These are phyloP conservation scores for Atta texana DNA, from an alignment of 1,140 invertebrate genomes.

Conservation along the genomic window DNA sequence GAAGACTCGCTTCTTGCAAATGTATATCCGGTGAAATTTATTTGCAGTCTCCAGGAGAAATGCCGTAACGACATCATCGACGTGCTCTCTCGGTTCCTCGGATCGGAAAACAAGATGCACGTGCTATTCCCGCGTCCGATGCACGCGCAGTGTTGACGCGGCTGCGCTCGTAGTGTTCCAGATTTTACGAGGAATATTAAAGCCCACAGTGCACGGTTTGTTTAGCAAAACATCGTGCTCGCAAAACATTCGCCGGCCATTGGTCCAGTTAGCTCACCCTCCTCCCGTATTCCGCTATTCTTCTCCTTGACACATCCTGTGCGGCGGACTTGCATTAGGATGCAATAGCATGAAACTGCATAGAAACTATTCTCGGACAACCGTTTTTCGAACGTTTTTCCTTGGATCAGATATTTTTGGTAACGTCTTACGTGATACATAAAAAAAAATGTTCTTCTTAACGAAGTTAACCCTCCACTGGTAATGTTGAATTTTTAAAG, in stretches of 20 bases:
- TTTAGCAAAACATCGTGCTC: constrained; percentile 73
- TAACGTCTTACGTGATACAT: background rate
- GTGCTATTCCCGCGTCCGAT: constrained; percentile 71
- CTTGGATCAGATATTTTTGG: background rate
- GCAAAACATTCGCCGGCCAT: constrained; percentile 69
- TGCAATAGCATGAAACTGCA: constrained; percentile 1
- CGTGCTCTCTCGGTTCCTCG: constrained; percentile 61
- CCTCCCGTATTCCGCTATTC: constrained; percentile 23
- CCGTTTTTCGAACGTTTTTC: constrained; percentile 1
- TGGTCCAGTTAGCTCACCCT: constrained; percentile 29
- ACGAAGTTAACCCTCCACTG: background rate
- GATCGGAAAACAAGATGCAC: constrained; percentile 72
- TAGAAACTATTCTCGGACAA: constrained; percentile 38
- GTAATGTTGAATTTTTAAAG: background rate
- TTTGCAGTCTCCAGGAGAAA: constrained; percentile 39
- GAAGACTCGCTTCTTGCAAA: constrained; percentile 21
- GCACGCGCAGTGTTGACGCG: constrained; percentile 72
- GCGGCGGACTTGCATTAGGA: constrained; percentile 4
- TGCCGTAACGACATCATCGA: constrained; percentile 52
- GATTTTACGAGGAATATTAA: constrained; percentile 76
- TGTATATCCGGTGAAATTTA: constrained; percentile 58
- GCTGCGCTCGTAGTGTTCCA: constrained; percentile 45
- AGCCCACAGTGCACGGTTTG: constrained; percentile 61
- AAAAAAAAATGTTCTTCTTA: background rate
- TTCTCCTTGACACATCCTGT: constrained; percentile 56